Conservation (phyloP, 2,888 invertebrate species). For the Campaea margaritaria region DNA sequence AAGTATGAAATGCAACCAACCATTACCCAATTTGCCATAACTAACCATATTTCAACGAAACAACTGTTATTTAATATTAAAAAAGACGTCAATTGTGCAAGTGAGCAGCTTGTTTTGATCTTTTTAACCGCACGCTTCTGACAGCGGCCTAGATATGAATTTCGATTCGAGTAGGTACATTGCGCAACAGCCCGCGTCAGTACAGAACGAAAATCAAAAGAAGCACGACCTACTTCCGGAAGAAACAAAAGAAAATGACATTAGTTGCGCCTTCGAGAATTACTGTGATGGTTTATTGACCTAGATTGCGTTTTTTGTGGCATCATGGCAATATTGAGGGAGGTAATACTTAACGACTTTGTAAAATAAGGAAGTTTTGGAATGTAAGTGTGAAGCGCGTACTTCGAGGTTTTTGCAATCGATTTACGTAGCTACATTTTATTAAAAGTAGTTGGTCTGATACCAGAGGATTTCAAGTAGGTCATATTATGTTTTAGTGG, state of each 20-base stretch:
- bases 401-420: too few relatives aligned
- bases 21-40: background rate
- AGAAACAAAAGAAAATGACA: constrained; percentile 38
- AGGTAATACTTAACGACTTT: too few relatives aligned
- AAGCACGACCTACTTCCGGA: constrained; percentile 38
- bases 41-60: constrained; percentile 27
- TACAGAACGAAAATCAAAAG: constrained; percentile 33
- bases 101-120: constrained; percentile 55
- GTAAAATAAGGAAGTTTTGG: too few relatives aligned
- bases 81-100: constrained; percentile 55
- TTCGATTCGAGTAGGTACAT: constrained; percentile 44
- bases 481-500: too few relatives aligned
- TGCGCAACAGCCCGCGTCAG: constrained; percentile 46
- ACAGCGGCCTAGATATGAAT: constrained; percentile 55
- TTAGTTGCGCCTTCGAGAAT: constrained; percentile 21
- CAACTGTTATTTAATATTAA: constrained; percentile 43
- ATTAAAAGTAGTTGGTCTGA: too few relatives aligned
- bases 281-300: constrained; percentile 19
- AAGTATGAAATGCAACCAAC: background rate
- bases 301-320: constrained; percentile 1
- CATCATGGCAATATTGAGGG: too few relatives aligned
- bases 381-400: too few relatives aligned
- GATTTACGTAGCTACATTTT: too few relatives aligned
- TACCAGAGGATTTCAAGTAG: too few relatives aligned
- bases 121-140: constrained; percentile 47